Conservation (phyloP, 2,888 invertebrate species). For the Caenorhabditis macrosperma region DNA sequence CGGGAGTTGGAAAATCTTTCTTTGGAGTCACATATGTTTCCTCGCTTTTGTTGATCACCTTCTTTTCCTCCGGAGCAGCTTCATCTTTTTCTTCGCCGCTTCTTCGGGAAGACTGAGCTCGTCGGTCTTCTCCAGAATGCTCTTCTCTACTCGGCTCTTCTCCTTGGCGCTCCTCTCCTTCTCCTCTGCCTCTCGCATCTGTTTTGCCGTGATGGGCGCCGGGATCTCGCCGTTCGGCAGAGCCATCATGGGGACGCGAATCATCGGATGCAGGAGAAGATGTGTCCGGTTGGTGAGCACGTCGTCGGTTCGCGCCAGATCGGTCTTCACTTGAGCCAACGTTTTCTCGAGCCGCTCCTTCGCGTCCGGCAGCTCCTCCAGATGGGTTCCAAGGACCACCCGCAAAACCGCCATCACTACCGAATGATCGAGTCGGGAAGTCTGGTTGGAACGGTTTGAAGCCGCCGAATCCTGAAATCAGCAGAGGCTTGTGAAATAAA, state of each 20-base stretch:
- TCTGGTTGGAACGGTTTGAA: conserved; percentile 59
- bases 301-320: conserved; percentile 53
- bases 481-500: neutral
- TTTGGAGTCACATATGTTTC: neutral
- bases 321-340: conserved; percentile 44
- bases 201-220: conserved; percentile 43
- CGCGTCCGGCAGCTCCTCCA: conserved; percentile 58
- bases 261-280: conserved; percentile 53
- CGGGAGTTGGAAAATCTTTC: conserved; percentile 52
- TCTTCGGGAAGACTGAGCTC: neutral
- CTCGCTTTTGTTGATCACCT: neutral
- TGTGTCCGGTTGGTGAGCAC: conserved; percentile 51
- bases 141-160: conserved; percentile 28
- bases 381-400: conserved; percentile 61
- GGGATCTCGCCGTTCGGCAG: conserved; percentile 56
- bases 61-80: conserved; percentile 11
- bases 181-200: conserved; percentile 43
- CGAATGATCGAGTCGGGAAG: conserved; percentile 54
- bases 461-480: conserved; percentile 45
- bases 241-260: conserved; percentile 56
- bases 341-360: conserved; percentile 44
- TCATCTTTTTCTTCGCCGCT: neutral
- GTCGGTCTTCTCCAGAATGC: neutral
- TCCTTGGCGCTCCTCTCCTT: conserved; percentile 10
- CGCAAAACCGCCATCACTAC: conserved; percentile 63